Conservation (phyloP, 2,113 vertebrate species). For the Chloebia gouldiae region DNA sequence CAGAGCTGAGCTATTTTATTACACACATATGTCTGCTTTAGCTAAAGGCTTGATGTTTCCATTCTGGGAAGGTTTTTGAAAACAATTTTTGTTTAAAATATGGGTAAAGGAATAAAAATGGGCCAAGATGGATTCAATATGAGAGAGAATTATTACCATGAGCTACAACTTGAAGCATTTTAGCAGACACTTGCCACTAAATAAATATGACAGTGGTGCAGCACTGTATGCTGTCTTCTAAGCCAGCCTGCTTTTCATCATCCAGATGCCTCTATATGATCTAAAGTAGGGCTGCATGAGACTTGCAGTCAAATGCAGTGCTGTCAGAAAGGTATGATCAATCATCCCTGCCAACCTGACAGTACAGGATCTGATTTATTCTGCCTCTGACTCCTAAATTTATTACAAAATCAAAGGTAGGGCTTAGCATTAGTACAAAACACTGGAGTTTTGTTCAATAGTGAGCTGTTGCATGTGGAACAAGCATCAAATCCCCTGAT, state of each 20-base stretch:
- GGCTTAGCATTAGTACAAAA: constrained; percentile 9
- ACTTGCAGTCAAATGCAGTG: constrained; percentile 26
- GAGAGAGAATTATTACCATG: constrained; percentile 13
- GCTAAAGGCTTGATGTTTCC: not conserved
- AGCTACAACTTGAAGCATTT: constrained; percentile 14
- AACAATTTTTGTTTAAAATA: constrained; percentile 23
- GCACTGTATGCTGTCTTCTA: not conserved
- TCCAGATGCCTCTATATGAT: not conserved
- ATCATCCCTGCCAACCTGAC: constrained; percentile 13
- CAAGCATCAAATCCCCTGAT: constrained; percentile 10
- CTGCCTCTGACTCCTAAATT: constrained; percentile 14
- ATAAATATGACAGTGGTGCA: not conserved
- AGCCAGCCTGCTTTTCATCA: constrained; percentile 3
- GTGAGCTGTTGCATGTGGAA: not conserved
- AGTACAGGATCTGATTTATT: not conserved
- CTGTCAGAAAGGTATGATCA: constrained; percentile 30
- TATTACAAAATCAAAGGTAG: constrained; percentile 55
- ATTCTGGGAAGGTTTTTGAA: not conserved
- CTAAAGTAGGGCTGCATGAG: not conserved
- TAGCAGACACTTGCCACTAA: not conserved
- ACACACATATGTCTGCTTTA: not conserved
- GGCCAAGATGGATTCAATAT: not conserved
- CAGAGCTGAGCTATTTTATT: not conserved
- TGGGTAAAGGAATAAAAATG: constrained; percentile 1
- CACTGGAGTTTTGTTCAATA: not conserved